Conservation (phyloP, 2,113 vertebrate species). For the Perca schrenkii region DNA sequence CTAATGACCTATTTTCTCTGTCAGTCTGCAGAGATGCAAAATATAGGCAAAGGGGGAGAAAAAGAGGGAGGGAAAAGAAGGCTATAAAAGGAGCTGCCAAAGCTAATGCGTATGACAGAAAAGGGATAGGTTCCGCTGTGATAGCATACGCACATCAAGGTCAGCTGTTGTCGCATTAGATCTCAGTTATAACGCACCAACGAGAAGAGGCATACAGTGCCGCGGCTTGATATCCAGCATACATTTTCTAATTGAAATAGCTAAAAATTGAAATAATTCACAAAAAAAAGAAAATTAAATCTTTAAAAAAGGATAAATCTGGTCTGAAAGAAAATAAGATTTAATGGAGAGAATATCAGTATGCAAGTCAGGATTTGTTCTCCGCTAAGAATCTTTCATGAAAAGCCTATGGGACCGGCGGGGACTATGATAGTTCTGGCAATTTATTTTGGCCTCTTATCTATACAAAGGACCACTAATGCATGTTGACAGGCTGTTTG, state of each 20-base stretch:
- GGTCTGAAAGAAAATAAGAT: not conserved
- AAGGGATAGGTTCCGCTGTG: slow-evolving; percentile 53
- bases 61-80: slow-evolving; percentile 27
- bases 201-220: not conserved
- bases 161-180: slow-evolving; percentile 55
- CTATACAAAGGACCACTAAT: slow-evolving; percentile 80
- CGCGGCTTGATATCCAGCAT: not conserved
- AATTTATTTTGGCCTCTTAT: slow-evolving; percentile 80
- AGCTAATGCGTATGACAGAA: slow-evolving; percentile 64
- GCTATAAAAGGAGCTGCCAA: slow-evolving; percentile 71
- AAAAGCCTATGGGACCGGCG: slow-evolving; percentile 48
- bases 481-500: slow-evolving; percentile 80
- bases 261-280: slow-evolving; percentile 25
- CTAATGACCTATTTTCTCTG: slow-evolving; percentile 84
- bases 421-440: slow-evolving; percentile 69
- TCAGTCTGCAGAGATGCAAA: slow-evolving; percentile 69
- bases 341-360: slow-evolving; percentile 54
- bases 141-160: slow-evolving; percentile 56
- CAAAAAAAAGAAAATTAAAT: slow-evolving; percentile 24
- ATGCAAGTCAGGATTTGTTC: slow-evolving; percentile 63
- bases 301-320: slow-evolving; percentile 17
- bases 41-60: slow-evolving; percentile 51
- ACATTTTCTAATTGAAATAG: slow-evolving; percentile 46
- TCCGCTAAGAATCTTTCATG: slow-evolving; percentile 57
- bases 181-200: slow-evolving; percentile 25